Percentiles rank a stretch among this genome's conserved stretches.
phyloP scores from a whole-genome alignment of 1,140 invertebrate species.

The Camponotus floridanus region DNA sequence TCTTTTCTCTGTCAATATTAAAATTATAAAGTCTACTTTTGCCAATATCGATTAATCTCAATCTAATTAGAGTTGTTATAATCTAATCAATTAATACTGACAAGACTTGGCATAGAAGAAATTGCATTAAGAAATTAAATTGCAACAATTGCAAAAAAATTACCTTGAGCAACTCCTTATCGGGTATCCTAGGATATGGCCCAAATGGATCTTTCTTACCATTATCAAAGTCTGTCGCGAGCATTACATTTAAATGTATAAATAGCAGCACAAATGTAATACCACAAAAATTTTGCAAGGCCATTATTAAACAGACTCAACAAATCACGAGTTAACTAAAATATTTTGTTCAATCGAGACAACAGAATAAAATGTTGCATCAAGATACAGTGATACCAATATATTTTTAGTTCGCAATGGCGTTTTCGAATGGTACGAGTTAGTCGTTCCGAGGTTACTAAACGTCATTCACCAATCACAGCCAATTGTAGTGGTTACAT shows the following conservation, averaged over 20 bases:
- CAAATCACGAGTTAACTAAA: neutral
- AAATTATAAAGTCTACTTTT: neutral
- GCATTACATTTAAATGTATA: fast-evolving
- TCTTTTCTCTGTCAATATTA: neutral
- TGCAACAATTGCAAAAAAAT: neutral
- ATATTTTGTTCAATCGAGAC: neutral
- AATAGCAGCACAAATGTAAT: neutral
- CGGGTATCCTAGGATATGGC: slow-evolving; percentile 40
- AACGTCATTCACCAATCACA: too few species aligned
- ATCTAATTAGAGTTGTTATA: neutral
- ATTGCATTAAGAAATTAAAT: neutral
- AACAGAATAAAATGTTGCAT: neutral
- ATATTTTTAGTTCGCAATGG: neutral
- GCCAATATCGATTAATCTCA: neutral
- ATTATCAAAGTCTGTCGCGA: neutral
- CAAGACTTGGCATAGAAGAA: neutral
- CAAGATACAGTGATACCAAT: slow-evolving; percentile 15
- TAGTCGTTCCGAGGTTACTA: too few species aligned
- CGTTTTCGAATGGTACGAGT: too few species aligned
- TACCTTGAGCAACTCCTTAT: slow-evolving; percentile 26
- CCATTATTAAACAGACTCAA: neutral
- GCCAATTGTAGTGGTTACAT: too few species aligned
- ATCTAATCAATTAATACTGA: neutral
- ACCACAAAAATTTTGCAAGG: neutral
- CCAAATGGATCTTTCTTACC: neutral